Conservation (phyloP, 2,888 invertebrate species). For the Argyra leucocephala region DNA sequence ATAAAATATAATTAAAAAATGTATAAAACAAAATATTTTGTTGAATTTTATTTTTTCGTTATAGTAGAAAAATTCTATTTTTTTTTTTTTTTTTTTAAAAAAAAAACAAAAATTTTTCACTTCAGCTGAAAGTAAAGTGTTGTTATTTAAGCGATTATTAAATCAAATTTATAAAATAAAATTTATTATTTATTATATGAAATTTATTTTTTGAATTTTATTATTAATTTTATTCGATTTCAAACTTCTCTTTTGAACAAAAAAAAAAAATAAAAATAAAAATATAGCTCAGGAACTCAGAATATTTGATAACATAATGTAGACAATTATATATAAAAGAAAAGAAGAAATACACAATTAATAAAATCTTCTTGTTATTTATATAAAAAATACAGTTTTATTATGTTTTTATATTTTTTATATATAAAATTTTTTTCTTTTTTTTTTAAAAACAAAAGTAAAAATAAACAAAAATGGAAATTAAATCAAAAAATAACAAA, state of each 20-base stretch:
- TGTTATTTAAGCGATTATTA: constrained; percentile 9
- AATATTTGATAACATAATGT: not conserved
- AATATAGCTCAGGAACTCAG: not conserved
- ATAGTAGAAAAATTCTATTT: not conserved
- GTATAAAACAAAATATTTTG: not conserved
- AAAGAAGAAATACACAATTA: not conserved
- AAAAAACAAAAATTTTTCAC: constrained; percentile 13
- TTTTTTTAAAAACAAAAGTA: too few species aligned
- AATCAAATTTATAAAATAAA: not conserved
- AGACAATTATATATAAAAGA: not conserved
- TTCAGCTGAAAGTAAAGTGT: constrained; percentile 21
- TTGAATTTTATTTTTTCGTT: not conserved
- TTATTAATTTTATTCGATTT: not conserved
- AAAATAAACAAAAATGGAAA: not conserved
- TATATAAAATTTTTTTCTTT: not conserved
- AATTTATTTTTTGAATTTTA: not conserved
- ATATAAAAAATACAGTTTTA: constrained; percentile 6
- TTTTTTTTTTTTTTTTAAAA: too few species aligned
- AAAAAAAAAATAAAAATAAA: too few species aligned
- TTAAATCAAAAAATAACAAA: not conserved
- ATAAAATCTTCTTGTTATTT: not conserved
- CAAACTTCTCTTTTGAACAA: too few species aligned
- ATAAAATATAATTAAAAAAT: not conserved
- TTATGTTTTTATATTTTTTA: not conserved
- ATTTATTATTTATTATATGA: too few species aligned